Evolutionary conservation across 2,797 vertebrate species (phyloP), one percentile per base, ranked within the genome.

Genomic region (Leptatherina wallacei): DNA sequence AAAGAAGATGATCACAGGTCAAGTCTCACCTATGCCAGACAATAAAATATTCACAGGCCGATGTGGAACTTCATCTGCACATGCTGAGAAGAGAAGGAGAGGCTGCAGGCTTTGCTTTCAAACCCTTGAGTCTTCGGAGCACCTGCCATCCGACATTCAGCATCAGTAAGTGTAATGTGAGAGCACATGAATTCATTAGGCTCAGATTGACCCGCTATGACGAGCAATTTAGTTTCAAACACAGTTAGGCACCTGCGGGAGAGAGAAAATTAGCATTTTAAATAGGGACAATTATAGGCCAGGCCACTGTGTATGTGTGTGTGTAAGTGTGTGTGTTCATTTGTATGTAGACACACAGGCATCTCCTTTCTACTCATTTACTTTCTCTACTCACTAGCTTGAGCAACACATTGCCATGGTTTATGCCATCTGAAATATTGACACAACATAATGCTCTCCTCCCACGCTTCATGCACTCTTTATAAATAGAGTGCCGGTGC

Each of bases 191-290:
- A 89, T 90, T 90, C 86, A 92, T 92, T 86, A 91, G 83, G 86
- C 81, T 81, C 81, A 67, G 75, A 85, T 57, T 92, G 92, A 92
- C 90, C 92, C 77, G 88, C 86, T 80, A 87, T 81, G 87, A 90
- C 75, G 75, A 91, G 91, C 86, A 91, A 90, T 92, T 92, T 92
- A 81, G 85, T 85, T 84, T 89, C 88, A 93, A 89, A 88, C 87
- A 88, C 86, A 90, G 89, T 82, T 70, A 78, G 75, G 91, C 82
- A 92, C 86, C 90, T 90, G 83, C 78, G 85, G 89, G 89, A 91
- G 75, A 83, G 77, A 86, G 85, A 69, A 89, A 91, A 93, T 91
- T 89, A 90, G 84, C 80, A 91, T 90, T 91, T 91, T 90, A 92
- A 93, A 92, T 91, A 84, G 87, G 70, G 87, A 90, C 79, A 47